These are phyloP conservation scores for Frieseomelitta varia DNA, from an alignment of 1,140 invertebrate genomes.

Conservation along the genomic window DNA sequence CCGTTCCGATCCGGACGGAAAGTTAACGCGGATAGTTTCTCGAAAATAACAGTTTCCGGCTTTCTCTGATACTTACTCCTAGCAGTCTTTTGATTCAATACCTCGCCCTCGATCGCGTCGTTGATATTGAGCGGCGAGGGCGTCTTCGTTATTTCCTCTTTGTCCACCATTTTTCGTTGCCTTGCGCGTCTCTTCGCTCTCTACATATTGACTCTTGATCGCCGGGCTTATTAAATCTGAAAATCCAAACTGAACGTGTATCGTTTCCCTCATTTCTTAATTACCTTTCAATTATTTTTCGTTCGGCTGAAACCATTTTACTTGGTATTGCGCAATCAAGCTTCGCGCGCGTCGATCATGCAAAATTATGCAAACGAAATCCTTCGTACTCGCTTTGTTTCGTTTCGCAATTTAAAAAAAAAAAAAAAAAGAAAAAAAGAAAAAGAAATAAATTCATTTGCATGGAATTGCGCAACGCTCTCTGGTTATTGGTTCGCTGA, in stretches of 20 bases:
- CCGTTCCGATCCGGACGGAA: not conserved
- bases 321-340: not conserved
- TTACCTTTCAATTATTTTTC: too few relatives aligned
- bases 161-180: slow-evolving; percentile 65
- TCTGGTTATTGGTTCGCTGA: too few relatives aligned
- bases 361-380: not conserved
- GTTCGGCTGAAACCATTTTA: not conserved
- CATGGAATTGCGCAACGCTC: not conserved
- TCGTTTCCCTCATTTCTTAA: not conserved
- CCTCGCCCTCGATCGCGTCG: slow-evolving; percentile 71
- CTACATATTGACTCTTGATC: slow-evolving; percentile 24
- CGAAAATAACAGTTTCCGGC: not conserved
- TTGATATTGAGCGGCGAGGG: slow-evolving; percentile 68
- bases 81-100: slow-evolving; percentile 74
- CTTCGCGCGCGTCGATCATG: not conserved
- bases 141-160: slow-evolving; percentile 60
- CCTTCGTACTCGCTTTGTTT: too few relatives aligned
- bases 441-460: not conserved
- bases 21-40: not conserved
- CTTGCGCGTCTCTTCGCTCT: not conserved
- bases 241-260: not conserved
- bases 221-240: slow-evolving; percentile 4
- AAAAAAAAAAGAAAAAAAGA: too few relatives aligned
- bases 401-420: too few relatives aligned
- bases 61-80: slow-evolving; percentile 64